Percentiles rank a stretch among this genome's conserved stretches.
Conservation (phyloP, 1,140 invertebrate genomes). For the Heliconius himera region DNA sequence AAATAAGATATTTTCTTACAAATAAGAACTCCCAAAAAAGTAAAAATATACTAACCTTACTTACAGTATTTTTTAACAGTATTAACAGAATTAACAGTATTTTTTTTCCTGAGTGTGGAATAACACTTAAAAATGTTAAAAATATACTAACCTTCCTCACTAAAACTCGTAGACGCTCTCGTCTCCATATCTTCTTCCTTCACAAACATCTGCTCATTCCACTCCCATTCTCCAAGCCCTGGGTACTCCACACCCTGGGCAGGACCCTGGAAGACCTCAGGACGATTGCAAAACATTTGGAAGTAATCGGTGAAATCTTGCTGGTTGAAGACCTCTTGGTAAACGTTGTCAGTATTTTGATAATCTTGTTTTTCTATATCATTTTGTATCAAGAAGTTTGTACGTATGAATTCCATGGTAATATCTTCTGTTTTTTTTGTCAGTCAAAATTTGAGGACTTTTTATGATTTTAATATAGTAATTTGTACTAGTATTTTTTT, state of each 20-base stretch:
- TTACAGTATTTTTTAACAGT: too few relatives aligned
- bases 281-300: constrained; percentile 56
- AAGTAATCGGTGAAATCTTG: constrained; percentile 53
- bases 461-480: too few relatives aligned
- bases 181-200: constrained; percentile 58
- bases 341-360: constrained; percentile 44
- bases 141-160: constrained; percentile 53
- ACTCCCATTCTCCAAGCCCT: constrained; percentile 40
- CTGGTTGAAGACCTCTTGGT: constrained; percentile 41
- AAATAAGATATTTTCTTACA: too few relatives aligned
- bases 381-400: constrained; percentile 50
- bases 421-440: too few relatives aligned
- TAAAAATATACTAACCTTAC: too few relatives aligned
- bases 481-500: too few relatives aligned
- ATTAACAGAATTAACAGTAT: too few relatives aligned
- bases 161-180: constrained; percentile 36
- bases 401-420: constrained; percentile 52
- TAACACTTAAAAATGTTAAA: too few relatives aligned
- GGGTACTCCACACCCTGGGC: constrained; percentile 30
- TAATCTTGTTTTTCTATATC: constrained; percentile 43
- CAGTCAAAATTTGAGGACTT: too few relatives aligned
- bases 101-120: too few relatives aligned
- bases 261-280: constrained; percentile 21
- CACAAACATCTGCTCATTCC: constrained; percentile 50
- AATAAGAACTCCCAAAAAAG: too few relatives aligned